phyloP scores from a whole-genome alignment of 2,797 vertebrate species.

The Betta splendens region DNA sequence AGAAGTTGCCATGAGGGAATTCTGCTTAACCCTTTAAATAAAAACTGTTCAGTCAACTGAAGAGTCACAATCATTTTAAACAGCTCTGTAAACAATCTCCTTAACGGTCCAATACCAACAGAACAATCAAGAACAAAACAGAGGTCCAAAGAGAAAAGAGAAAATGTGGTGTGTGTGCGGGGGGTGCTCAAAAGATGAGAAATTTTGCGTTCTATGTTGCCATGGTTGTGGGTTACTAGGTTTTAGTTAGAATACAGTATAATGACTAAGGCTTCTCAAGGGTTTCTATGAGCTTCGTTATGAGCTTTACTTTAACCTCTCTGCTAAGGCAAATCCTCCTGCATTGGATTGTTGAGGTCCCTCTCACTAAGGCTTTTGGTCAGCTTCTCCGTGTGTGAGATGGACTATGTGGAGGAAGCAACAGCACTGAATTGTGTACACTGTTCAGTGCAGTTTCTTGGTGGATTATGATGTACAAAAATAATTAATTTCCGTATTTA shows the following conservation, averaged over 20 bases:
- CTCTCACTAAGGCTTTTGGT: constrained; percentile 2
- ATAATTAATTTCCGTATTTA: constrained; percentile 10
- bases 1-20: not conserved
- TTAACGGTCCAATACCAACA: no score
- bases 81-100: not conserved
- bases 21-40: not conserved
- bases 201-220: not conserved
- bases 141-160: no score
- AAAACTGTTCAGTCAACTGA: no score
- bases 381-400: not conserved
- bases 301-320: not conserved
- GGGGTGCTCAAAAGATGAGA: no score
- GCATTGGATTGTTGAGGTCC: not conserved
- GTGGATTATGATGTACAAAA: not conserved
- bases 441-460: not conserved
- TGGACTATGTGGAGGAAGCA: constrained; percentile 8
- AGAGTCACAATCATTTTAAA: no score
- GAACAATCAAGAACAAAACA: no score
- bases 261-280: not conserved
- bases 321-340: constrained; percentile 6
- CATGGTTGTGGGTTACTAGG: not conserved
- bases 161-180: no score
- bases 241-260: not conserved
- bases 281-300: not conserved
- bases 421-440: not conserved